Percentiles rank a stretch among this genome's conserved stretches.
Evolutionary conservation across 2,797 vertebrate genomes (phyloP).

Genomic region (Megalops cyprinoides): DNA sequence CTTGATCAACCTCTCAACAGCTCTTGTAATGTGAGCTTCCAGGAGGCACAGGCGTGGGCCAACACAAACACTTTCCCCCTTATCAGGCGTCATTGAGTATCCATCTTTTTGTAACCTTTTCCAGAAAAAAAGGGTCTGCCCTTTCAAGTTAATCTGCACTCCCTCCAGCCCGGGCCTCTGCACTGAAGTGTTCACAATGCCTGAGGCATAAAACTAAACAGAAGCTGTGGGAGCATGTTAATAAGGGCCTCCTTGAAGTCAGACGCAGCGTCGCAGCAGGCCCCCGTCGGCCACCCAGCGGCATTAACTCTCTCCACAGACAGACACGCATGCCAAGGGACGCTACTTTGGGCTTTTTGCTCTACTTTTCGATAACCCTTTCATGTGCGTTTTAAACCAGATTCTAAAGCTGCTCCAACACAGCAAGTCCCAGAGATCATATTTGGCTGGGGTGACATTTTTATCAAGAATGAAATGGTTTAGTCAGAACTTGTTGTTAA

Average conservation of each 20-base stretch:
- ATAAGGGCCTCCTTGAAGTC: constrained; percentile 10
- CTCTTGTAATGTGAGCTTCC: background rate
- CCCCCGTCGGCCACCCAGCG: background rate
- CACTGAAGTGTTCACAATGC: constrained; percentile 15
- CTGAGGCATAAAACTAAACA: constrained; percentile 17
- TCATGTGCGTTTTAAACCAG: background rate
- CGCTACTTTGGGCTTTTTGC: background rate
- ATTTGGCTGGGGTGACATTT: background rate
- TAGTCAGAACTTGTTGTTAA: no score
- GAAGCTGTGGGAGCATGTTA: constrained; percentile 37
- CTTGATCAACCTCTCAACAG: background rate
- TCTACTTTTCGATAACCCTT: background rate
- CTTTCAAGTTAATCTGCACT: constrained; percentile 29
- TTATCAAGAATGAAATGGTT: background rate
- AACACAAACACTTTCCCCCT: background rate
- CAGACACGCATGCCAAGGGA: background rate
- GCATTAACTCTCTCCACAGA: constrained; percentile 1
- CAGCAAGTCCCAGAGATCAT: background rate
- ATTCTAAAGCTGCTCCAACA: background rate
- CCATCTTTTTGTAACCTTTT: constrained; percentile 7
- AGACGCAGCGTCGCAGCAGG: constrained; percentile 2
- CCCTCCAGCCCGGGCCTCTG: constrained; percentile 25
- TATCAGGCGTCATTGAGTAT: constrained; percentile 2
- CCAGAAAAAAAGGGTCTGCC: background rate
- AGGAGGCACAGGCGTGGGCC: background rate